Base-by-base conservation (phyloP, 2,888 invertebrate genomes). In the Ischnus inquisitorius region DNA sequence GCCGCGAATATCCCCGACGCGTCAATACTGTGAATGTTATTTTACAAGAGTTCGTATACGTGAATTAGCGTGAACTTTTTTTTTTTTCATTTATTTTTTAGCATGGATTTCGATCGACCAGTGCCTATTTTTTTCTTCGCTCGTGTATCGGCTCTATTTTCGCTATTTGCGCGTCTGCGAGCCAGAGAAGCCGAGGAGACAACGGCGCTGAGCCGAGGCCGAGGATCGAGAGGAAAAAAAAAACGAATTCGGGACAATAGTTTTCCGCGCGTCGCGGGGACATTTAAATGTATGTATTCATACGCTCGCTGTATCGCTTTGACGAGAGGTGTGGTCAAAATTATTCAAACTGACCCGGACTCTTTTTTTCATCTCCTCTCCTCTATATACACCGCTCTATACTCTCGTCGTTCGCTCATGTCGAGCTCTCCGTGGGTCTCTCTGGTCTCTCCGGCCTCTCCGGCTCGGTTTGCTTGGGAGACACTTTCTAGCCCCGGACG, bases 271-370 rank as follows among this genome's bases (percentile, higher is more conserved):
- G 79, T 43, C 68, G 84, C 78, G 89, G 88, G 90, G 87, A 92
- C 91, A 93, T 93, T 93, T 92, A 93, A 93, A 93, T 93, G 93
- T 92, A 93, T 93, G 92, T 93, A 93, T 93, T 93, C 93, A 93
- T 93, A 92, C 90, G 89, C 90, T 90, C 88, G 89, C 86, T 90
- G 92, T 92, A 91, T 91, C 89, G 91, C 91, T 92, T 92, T 92
- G 93, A 92, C 92, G 91, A 93, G 93, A 93, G 93, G 93, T 93
- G 93, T 93, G 93, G 93, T 93, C 93, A 93, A 93, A 93, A 93
- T 93, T 93, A 93, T 93, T 93, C 93, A 93, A 93, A 93, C 93
- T 93, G 93, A 93, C 93, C 93, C 92, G 91, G 91, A 91, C 91
- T 91, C 88, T 88, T 92, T 91, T 91, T 90, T 92, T 90, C 72